Evolutionary conservation across 92 coral and sea anemone species (phyloP).

Genomic region (Epizoanthus scotinus): DNA sequence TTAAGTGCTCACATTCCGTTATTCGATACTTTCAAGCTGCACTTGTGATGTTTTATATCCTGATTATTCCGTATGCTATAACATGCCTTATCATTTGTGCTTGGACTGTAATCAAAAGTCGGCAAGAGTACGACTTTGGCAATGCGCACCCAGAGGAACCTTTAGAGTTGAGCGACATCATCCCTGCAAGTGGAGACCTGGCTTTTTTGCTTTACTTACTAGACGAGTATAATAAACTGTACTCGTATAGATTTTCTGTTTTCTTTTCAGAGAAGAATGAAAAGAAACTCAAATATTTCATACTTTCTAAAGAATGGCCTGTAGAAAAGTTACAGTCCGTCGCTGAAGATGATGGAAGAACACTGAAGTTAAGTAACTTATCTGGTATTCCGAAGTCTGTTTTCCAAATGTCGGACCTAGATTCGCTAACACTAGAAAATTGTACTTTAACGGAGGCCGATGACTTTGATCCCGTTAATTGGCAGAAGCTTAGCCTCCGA

Average conservation of each 20-base stretch:
- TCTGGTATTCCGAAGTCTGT: constrained; percentile 59
- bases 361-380: constrained; percentile 39
- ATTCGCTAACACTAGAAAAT: constrained; percentile 24
- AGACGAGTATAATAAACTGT: constrained; percentile 46
- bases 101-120: neutral
- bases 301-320: constrained; percentile 59
- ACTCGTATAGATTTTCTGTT: constrained; percentile 44
- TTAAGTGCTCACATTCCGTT: constrained; percentile 52
- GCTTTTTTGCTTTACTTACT: constrained; percentile 53
- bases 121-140: constrained; percentile 17
- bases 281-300: constrained; percentile 41
- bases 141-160: neutral
- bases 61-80: neutral
- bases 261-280: constrained; percentile 52
- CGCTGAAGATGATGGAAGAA: constrained; percentile 40
- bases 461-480: constrained; percentile 29
- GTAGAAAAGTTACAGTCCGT: constrained; percentile 34
- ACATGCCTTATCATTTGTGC: neutral
- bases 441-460: constrained; percentile 43
- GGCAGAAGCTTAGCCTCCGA: constrained; percentile 42
- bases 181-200: constrained; percentile 46
- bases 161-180: constrained; percentile 26
- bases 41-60: neutral
- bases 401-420: constrained; percentile 43
- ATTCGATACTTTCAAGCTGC: constrained; percentile 36